Percentiles rank a stretch among this genome's conserved stretches.
Evolutionary conservation across 1,140 invertebrate species (phyloP).

Genomic region (Drosophila seguyi): DNA sequence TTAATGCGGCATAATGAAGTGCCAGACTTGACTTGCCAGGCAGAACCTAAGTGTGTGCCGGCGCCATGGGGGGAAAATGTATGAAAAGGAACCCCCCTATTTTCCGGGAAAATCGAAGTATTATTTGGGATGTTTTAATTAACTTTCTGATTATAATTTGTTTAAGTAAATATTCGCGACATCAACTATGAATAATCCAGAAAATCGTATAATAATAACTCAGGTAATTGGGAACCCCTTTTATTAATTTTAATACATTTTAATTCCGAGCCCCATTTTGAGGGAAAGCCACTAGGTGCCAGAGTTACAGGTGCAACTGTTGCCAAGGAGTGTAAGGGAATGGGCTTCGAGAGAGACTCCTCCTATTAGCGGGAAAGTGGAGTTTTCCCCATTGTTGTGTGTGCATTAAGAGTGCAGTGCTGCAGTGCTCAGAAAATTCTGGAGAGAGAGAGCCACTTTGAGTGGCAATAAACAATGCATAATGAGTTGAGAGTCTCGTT

Average conservation of each 20-base stretch:
- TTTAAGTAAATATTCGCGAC: not conserved
- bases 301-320: conserved; percentile 15
- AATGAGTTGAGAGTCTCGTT: conserved; percentile 45
- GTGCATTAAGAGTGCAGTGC: conserved; percentile 29
- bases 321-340: not conserved
- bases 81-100: not conserved
- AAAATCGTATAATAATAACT: not conserved
- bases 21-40: conserved; percentile 47
- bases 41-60: not conserved
- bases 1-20: conserved; percentile 79
- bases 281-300: not conserved
- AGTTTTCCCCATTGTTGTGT: conserved; percentile 29
- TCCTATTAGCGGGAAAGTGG: not conserved
- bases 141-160: not conserved
- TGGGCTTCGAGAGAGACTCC: too few species aligned
- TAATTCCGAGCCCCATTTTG: not conserved
- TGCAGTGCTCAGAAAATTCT: conserved; percentile 33
- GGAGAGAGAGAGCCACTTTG: conserved; percentile 24
- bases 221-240: not conserved
- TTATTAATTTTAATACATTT: not conserved
- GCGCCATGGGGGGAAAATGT: not conserved
- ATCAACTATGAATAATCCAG: not conserved
- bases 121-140: not conserved
- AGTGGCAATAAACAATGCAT: conserved; percentile 56
- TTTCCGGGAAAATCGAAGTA: conserved; percentile 1